Percentiles rank a stretch among this genome's conserved stretches.
Evolutionary conservation across 2,797 vertebrate genomes (phyloP).

Genomic region (Nyctibius grandis): DNA sequence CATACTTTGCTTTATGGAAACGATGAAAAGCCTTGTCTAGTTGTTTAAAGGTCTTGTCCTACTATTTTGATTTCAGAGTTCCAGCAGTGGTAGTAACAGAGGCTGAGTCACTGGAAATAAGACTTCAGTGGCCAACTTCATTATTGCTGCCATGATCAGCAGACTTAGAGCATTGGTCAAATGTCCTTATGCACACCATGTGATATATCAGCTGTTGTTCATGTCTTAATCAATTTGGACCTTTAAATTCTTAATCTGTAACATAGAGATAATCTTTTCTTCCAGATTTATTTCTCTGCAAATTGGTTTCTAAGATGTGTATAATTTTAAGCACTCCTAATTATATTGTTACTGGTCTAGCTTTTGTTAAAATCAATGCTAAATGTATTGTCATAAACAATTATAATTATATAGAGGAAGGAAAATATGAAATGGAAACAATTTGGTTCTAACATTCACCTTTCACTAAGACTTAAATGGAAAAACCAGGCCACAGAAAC

Average conservation of each 20-base stretch:
- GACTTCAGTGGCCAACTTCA: neutral
- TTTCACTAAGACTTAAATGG: neutral
- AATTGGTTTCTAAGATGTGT: neutral
- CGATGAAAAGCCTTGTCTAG: neutral
- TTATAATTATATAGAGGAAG: neutral
- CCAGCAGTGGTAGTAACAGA: neutral
- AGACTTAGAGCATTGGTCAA: neutral
- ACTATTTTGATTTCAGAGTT: neutral
- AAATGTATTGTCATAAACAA: neutral
- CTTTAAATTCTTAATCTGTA: neutral
- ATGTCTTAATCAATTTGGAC: neutral
- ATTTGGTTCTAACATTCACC: neutral
- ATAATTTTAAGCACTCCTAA: neutral
- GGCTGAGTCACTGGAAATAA: neutral
- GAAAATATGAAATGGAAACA: neutral
- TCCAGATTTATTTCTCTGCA: neutral
- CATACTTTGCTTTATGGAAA: neutral
- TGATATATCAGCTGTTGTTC: neutral
- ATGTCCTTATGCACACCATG: neutral
- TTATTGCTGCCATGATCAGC: neutral
- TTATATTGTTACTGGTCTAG: neutral
- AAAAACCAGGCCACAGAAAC: neutral
- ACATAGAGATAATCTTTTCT: neutral
- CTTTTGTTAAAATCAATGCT: neutral
- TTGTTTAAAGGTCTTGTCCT: neutral